A percentile compares a stretch with the other conserved stretches of the same genome.
phyloP scores from a whole-genome alignment of 1,140 invertebrate genomes.

The Dufourea novaeangliae region DNA sequence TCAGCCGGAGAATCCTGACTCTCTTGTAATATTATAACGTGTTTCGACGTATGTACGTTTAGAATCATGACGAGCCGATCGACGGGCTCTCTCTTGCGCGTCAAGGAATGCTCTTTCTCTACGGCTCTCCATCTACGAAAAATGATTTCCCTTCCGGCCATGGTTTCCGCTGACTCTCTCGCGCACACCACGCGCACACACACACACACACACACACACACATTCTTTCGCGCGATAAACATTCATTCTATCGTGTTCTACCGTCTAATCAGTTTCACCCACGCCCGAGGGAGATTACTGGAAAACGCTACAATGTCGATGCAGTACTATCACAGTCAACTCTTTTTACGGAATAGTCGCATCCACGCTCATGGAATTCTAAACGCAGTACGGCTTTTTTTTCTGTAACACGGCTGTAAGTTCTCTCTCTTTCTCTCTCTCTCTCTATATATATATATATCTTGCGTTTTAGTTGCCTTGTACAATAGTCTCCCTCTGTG shows the following conservation, averaged over 20 bases:
- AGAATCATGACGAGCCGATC: slow-evolving; percentile 53
- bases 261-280: no score
- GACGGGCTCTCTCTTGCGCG: neutral
- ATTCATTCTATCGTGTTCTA: neutral
- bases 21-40: neutral
- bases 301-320: slow-evolving; percentile 36
- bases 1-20: neutral
- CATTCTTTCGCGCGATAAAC: neutral
- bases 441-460: neutral
- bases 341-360: slow-evolving; percentile 44
- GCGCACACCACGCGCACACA: no score
- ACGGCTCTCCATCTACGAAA: neutral
- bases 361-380: slow-evolving; percentile 54
- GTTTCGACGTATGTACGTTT: slow-evolving; percentile 62
- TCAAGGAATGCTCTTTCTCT: neutral
- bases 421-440: slow-evolving; percentile 11
- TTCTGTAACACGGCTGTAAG: slow-evolving; percentile 39
- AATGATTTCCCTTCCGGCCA: neutral
- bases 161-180: neutral
- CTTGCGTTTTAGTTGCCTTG: neutral
- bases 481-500: neutral
- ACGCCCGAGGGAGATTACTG: neutral
- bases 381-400: slow-evolving; percentile 56
- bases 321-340: slow-evolving; percentile 65
- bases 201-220: neutral